Percentiles rank a stretch among this genome's conserved stretches.
These are phyloP conservation scores for Nymphalis urticae DNA, from an alignment of 2,888 invertebrate genomes.

Conservation along the genomic window DNA sequence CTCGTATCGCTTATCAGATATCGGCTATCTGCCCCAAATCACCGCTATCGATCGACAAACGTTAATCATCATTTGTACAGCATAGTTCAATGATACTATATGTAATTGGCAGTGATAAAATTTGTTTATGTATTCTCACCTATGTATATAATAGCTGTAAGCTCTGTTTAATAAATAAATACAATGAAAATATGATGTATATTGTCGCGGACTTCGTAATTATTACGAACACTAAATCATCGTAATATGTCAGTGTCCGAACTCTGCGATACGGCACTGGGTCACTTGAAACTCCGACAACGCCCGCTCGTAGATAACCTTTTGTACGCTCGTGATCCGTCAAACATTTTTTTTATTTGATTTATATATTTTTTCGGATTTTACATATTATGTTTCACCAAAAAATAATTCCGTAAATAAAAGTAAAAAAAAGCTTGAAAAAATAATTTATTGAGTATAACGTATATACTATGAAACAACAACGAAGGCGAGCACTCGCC, in stretches of 20 bases:
- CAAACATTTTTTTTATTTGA: background rate
- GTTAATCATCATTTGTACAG: constrained; percentile 14
- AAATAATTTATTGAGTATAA: constrained; percentile 63
- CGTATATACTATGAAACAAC: constrained; percentile 34
- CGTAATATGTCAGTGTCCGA: background rate
- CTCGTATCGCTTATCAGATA: constrained; percentile 30
- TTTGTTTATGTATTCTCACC: too few species aligned
- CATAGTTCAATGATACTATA: too few species aligned
- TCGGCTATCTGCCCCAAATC: constrained; percentile 28
- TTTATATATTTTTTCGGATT: background rate
- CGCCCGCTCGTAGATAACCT: constrained; percentile 33
- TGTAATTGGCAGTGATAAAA: too few species aligned
- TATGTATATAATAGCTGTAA: too few species aligned
- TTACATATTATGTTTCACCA: background rate
- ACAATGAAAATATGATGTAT: background rate
- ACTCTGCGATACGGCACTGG: constrained; percentile 29
- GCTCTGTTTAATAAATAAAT: background rate
- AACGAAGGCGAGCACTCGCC: constrained; percentile 28
- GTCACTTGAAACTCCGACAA: constrained; percentile 22
- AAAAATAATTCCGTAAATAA: constrained; percentile 29
- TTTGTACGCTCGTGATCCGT: constrained; percentile 12
- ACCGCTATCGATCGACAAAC: constrained; percentile 31
- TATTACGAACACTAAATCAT: background rate
- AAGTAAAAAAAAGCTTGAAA: constrained; percentile 41
- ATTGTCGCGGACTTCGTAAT: background rate